Evolutionary conservation across 2,113 vertebrate genomes (phyloP).

Genomic region (Thinocorus orbignyianus): DNA sequence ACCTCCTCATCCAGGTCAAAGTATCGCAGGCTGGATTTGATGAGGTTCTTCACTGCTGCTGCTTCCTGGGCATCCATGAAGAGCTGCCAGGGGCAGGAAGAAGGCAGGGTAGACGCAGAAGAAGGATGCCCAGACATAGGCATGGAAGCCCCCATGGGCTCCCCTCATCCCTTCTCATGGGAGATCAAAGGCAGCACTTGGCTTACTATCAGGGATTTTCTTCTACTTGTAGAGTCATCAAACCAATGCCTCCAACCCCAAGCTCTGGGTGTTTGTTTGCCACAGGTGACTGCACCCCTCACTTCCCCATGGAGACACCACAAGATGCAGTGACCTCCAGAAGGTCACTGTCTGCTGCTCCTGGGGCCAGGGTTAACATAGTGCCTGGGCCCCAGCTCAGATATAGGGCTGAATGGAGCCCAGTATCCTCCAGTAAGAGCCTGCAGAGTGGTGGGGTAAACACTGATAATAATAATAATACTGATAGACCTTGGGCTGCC

Average conservation of each 20-base stretch:
- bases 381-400: neutral
- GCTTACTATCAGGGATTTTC: neutral
- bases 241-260: neutral
- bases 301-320: neutral
- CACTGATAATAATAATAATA: neutral
- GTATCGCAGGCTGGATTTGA: neutral
- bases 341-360: neutral
- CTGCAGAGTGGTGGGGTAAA: neutral
- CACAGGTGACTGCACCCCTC: neutral
- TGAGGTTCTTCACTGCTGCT: neutral
- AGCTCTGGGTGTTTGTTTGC: neutral
- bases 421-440: neutral
- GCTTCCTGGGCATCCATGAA: neutral
- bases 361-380: neutral
- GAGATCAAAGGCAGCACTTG: neutral
- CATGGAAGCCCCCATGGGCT: neutral
- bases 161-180: neutral
- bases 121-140: rapidly evolving
- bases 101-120: too few species aligned
- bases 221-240: neutral
- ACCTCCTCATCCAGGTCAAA: neutral
- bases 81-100: neutral
- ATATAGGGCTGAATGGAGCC: neutral
- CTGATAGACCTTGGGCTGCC: neutral
- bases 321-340: neutral